Conservation (phyloP, 2,888 invertebrate species). For the Microctonus brassicae region DNA sequence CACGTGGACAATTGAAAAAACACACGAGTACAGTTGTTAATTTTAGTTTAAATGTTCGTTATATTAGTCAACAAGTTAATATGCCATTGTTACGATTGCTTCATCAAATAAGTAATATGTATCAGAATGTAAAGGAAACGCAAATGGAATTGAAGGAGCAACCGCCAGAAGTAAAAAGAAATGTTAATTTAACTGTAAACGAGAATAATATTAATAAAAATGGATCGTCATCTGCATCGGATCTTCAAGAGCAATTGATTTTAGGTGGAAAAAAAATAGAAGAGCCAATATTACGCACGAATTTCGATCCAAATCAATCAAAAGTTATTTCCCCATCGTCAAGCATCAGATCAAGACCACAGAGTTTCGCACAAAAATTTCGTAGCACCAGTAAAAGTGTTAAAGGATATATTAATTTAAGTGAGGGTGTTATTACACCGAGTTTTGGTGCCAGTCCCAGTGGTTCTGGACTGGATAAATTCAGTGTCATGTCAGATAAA, state of each 20-base stretch:
- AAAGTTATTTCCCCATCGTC: conserved; percentile 72
- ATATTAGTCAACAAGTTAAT: conserved; percentile 95
- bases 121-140: conserved; percentile 96
- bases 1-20: conserved; percentile 87
- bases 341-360: conserved; percentile 78
- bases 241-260: conserved; percentile 75
- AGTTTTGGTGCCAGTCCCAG: conserved; percentile 77
- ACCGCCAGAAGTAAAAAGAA: conserved; percentile 69
- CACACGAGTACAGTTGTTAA: conserved; percentile 93
- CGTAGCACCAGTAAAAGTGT: conserved; percentile 88
- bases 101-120: conserved; percentile 98
- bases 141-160: conserved; percentile 90
- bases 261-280: conserved; percentile 63
- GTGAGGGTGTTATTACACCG: conserved; percentile 81
- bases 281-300: conserved; percentile 55
- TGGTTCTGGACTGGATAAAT: conserved; percentile 73
- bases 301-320: conserved; percentile 55
- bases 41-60: conserved; percentile 88
- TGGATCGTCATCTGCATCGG: conserved; percentile 76
- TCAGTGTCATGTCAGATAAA: conserved; percentile 71
- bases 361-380: conserved; percentile 90
- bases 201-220: conserved; percentile 72
- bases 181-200: conserved; percentile 63
- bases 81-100: conserved; percentile 93
- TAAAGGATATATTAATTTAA: conserved; percentile 87